Evolutionary conservation across 2,797 vertebrate genomes (phyloP).

Genomic region (Acipenser transmontanus): DNA sequence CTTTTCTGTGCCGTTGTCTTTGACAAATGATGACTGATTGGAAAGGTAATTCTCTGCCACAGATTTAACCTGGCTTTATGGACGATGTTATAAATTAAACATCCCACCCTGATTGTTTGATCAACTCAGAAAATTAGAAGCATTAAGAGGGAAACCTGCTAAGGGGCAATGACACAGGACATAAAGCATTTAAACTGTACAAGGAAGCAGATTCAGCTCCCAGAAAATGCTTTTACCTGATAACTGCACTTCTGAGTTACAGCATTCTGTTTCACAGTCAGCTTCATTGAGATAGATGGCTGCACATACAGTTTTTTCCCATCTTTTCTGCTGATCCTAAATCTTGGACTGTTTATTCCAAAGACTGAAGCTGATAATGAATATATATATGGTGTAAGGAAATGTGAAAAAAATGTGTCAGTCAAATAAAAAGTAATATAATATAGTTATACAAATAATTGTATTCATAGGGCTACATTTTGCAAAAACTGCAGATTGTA

Average conservation of each 20-base stretch:
- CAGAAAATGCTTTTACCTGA: slow-evolving; percentile 5
- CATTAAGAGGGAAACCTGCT: slow-evolving; percentile 11
- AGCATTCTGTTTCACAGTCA: slow-evolving; percentile 5
- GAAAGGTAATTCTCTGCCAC: slow-evolving; percentile 1
- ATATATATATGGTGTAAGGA: not conserved
- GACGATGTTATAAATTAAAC: not conserved
- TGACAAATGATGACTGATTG: slow-evolving; percentile 7
- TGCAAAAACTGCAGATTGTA: no score
- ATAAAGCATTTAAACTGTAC: slow-evolving; percentile 13
- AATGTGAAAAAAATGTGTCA: no score
- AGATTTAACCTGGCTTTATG: not conserved
- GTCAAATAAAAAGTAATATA: no score
- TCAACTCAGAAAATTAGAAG: slow-evolving; percentile 14
- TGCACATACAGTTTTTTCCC: not conserved
- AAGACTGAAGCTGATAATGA: slow-evolving; percentile 15
- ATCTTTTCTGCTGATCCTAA: slow-evolving; percentile 11
- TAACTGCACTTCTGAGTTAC: not conserved
- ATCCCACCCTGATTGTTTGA: slow-evolving; percentile 9
- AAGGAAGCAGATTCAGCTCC: slow-evolving; percentile 1
- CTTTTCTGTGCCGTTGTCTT: not conserved
- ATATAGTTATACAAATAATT: no score
- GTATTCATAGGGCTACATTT: no score
- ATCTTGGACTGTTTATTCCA: not conserved
- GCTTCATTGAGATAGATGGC: slow-evolving; percentile 6
- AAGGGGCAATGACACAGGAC: slow-evolving; percentile 14